Percentiles rank a stretch among this genome's conserved stretches.
Evolutionary conservation across 2,888 invertebrate species (phyloP).

Genomic region (Xestia c-nigrum): DNA sequence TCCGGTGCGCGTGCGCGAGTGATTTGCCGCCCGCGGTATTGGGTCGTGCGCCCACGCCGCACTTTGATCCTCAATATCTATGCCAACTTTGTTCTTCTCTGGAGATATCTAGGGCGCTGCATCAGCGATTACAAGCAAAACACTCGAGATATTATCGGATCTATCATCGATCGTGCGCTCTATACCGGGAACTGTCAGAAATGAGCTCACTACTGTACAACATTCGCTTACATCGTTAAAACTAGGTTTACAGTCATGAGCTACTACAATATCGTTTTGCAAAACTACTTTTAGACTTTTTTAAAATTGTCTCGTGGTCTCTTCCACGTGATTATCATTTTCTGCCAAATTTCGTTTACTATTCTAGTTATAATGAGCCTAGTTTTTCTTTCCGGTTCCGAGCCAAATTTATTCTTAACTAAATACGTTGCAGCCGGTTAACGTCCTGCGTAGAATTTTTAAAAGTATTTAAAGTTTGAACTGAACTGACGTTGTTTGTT

Average conservation of each 20-base stretch:
- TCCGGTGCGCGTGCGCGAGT: constrained; percentile 83
- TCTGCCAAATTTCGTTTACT: constrained; percentile 71
- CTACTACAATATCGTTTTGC: constrained; percentile 42
- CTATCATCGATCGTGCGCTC: constrained; percentile 64
- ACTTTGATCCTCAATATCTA: constrained; percentile 89
- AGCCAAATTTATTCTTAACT: constrained; percentile 69
- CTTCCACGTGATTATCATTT: constrained; percentile 63
- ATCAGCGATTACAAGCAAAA: constrained; percentile 76
- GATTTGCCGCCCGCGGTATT: constrained; percentile 84
- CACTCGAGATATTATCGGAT: constrained; percentile 78
- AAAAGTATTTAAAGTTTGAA: constrained; percentile 61
- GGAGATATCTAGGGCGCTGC: constrained; percentile 86
- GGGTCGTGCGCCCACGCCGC: constrained; percentile 89
- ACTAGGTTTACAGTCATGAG: constrained; percentile 36
- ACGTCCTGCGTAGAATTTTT: constrained; percentile 65
- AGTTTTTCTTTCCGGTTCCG: constrained; percentile 64
- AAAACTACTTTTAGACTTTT: constrained; percentile 49
- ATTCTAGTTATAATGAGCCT: constrained; percentile 55
- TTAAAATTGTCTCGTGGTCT: constrained; percentile 55
- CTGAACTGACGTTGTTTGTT: constrained; percentile 73
- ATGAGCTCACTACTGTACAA: constrained; percentile 41
- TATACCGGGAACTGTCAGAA: constrained; percentile 61
- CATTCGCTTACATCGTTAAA: constrained; percentile 23
- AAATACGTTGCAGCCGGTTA: constrained; percentile 67
- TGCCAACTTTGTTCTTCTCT: constrained; percentile 89